These are phyloP conservation scores for Pyrrhosoma nymphula DNA, from an alignment of 2,888 invertebrate species.

Conservation along the genomic window DNA sequence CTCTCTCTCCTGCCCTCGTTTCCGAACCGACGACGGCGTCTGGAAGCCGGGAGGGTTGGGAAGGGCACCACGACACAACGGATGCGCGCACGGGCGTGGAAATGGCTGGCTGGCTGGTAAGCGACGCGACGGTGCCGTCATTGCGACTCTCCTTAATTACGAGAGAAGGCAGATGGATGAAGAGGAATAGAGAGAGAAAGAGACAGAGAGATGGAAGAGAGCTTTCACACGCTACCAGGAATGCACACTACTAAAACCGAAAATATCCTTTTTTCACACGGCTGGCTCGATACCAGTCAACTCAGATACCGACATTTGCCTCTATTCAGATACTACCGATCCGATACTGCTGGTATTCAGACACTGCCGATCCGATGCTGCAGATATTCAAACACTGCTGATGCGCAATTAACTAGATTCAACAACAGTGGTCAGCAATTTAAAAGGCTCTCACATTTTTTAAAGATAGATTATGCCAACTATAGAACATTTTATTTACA, in stretches of 20 bases:
- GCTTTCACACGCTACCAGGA: not conserved
- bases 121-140: not conserved
- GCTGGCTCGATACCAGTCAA: no score
- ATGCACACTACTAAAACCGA: not conserved
- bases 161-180: not conserved
- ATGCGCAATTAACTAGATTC: no score
- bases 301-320: no score
- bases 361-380: no score
- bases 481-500: no score
- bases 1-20: conserved; percentile 43
- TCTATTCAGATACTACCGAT: no score
- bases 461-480: no score
- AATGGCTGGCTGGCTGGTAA: not conserved
- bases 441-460: no score
- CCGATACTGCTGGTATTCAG: no score
- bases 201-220: not conserved
- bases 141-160: conserved; percentile 42
- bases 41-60: not conserved
- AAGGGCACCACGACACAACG: not conserved
- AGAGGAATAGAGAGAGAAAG: not conserved
- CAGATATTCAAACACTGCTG: no score
- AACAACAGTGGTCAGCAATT: no score
- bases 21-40: not conserved
- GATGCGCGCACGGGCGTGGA: conserved; percentile 25
- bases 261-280: not conserved